Conservation (phyloP, 2,113 vertebrate species). For the Dromiciops gliroides region DNA sequence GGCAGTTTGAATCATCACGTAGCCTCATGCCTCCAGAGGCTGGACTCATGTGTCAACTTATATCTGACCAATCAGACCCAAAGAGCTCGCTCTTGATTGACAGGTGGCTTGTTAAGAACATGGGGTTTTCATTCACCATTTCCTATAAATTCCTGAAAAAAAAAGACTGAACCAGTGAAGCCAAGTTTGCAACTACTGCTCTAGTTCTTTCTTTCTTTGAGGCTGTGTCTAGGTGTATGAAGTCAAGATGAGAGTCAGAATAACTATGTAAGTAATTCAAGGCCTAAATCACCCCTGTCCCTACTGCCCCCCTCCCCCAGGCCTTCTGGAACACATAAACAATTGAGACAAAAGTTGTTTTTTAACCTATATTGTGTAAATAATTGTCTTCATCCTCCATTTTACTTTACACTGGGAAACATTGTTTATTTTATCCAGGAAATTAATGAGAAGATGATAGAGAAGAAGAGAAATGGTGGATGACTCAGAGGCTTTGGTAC, state of each 20-base stretch:
- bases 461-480: neutral
- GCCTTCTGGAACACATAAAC: constrained; percentile 39
- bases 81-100: constrained; percentile 46
- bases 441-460: neutral
- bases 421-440: neutral
- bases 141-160: constrained; percentile 40
- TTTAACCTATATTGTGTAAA: neutral
- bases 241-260: constrained; percentile 5
- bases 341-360: constrained; percentile 19
- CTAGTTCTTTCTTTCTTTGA: constrained; percentile 25
- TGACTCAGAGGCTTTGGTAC: too few relatives aligned
- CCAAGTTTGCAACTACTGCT: constrained; percentile 8
- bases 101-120: constrained; percentile 26
- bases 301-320: neutral
- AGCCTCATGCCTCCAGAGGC: neutral
- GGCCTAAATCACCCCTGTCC: neutral
- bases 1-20: neutral
- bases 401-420: neutral
- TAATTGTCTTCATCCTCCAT: neutral
- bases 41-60: neutral
- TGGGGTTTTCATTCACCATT: constrained; percentile 23
- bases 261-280: constrained; percentile 72
- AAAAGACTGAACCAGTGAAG: constrained; percentile 15
- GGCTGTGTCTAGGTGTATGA: neutral
- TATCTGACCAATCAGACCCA: neutral